These are phyloP conservation scores for Dicaeum eximium DNA, from an alignment of 2,113 vertebrate genomes.

Conservation along the genomic window DNA sequence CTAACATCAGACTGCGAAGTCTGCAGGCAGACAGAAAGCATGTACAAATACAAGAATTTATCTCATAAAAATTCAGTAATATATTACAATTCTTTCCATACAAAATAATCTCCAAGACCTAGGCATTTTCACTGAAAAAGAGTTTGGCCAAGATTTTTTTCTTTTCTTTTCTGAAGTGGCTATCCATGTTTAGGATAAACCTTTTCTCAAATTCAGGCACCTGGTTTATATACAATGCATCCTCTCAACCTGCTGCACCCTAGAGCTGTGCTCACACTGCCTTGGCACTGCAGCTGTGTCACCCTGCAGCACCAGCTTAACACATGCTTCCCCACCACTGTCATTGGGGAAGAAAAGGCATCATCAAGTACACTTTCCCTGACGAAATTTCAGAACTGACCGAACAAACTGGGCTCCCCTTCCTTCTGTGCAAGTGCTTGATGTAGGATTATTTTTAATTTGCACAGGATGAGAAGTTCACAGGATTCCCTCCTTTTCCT, in stretches of 20 bases:
- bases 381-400: background rate
- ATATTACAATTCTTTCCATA: background rate
- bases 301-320: background rate
- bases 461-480: background rate
- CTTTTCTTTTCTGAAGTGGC: background rate
- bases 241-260: background rate
- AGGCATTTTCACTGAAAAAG: background rate
- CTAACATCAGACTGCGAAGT: background rate
- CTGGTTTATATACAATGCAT: background rate
- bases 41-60: background rate
- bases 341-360: background rate
- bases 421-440: background rate
- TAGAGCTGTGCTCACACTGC: background rate
- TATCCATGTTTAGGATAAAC: background rate
- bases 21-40: background rate
- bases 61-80: background rate
- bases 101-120: background rate
- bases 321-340: background rate
- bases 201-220: background rate
- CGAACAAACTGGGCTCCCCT: background rate
- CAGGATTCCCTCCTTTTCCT: background rate
- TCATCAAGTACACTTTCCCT: background rate
- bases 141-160: background rate
- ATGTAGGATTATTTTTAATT: background rate
- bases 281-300: background rate